phyloP scores from a whole-genome alignment of 2,113 vertebrate species.

The Pogona vitticeps region DNA sequence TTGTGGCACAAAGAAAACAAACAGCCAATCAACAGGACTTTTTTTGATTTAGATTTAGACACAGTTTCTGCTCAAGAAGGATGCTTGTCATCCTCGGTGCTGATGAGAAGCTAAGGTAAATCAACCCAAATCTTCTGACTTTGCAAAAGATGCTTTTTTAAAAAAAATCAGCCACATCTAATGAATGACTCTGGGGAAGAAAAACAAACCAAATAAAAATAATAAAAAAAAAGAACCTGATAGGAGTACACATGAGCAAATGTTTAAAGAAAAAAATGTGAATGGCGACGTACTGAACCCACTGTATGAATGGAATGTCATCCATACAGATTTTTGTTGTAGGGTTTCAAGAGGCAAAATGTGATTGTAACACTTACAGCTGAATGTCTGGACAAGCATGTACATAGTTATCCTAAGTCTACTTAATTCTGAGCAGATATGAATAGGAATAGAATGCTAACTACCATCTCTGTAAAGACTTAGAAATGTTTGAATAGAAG shows the following conservation, averaged over 20 bases:
- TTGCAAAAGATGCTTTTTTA: too few relatives aligned
- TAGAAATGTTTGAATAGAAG: constrained; percentile 61
- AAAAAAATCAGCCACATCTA: too few relatives aligned
- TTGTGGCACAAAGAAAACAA: constrained; percentile 49
- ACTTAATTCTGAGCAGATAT: too few relatives aligned
- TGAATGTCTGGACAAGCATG: neutral
- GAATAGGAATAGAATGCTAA: neutral
- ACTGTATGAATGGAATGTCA: neutral
- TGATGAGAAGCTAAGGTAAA: constrained; percentile 9
- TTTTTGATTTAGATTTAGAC: constrained; percentile 26
- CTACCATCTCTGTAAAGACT: constrained; percentile 60
- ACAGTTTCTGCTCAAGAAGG: neutral
- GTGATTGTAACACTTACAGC: neutral
- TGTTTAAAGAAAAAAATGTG: constrained; percentile 8
- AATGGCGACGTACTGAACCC: too few relatives aligned
- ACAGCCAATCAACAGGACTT: constrained; percentile 30
- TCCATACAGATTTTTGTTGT: neutral
- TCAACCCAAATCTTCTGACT: too few relatives aligned
- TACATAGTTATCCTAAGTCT: too few relatives aligned
- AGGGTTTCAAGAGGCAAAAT: neutral
- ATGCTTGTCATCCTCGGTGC: neutral
- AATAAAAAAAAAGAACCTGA: neutral
- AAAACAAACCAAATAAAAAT: constrained; percentile 8
- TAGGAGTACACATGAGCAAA: neutral
- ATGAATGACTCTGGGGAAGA: neutral